These are phyloP conservation scores for Rugalucina vietnamica DNA, from an alignment of 2,888 invertebrate genomes.

Conservation along the genomic window DNA sequence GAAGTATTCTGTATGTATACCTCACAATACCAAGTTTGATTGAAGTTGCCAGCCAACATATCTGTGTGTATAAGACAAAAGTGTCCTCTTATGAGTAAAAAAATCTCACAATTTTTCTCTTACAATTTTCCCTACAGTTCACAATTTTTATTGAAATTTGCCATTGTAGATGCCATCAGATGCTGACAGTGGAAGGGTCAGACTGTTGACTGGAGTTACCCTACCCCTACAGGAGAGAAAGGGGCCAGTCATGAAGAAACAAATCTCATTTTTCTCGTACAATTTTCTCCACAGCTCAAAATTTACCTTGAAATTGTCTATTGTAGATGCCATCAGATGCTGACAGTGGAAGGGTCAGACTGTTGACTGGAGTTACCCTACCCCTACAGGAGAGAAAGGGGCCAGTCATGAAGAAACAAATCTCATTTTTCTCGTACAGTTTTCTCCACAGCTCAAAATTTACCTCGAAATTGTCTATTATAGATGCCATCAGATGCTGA, in stretches of 20 bases:
- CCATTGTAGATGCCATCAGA: conserved; percentile 75
- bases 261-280: conserved; percentile 77
- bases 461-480: no score
- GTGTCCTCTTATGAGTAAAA: no score
- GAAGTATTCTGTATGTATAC: no score
- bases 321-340: conserved; percentile 74
- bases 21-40: no score
- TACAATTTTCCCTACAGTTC: no score
- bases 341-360: conserved; percentile 63
- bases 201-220: conserved; percentile 62
- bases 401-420: conserved; percentile 59
- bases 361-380: conserved; percentile 65
- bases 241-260: conserved; percentile 54
- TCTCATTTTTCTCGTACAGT: conserved; percentile 77
- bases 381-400: conserved; percentile 67
- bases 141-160: no score
- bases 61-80: no score
- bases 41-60: no score
- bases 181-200: conserved; percentile 66
- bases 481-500: conserved; percentile 72
- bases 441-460: no score
- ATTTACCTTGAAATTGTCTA: no score
- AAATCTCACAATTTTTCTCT: no score
- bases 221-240: conserved; percentile 69
- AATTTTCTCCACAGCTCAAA: no score